Conservation (phyloP, 2,888 invertebrate species). For the Perithous albicinctus region DNA sequence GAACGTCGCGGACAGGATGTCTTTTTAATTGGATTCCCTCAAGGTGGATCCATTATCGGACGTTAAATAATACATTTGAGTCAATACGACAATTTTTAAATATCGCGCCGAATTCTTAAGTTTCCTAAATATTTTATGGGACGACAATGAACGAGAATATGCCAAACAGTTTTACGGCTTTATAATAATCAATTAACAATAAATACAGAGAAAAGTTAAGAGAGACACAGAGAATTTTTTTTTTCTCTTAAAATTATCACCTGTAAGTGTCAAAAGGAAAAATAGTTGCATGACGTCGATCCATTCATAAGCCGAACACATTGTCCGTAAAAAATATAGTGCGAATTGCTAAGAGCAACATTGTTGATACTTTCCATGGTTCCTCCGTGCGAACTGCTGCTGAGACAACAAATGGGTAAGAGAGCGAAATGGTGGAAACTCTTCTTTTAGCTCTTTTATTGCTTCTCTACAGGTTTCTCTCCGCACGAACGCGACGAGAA, state of each 20-base stretch:
- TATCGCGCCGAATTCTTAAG: no score
- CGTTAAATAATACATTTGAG: not conserved
- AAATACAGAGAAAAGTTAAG: not conserved
- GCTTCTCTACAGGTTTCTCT: conserved; percentile 42
- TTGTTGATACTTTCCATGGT: conserved; percentile 9
- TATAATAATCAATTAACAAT: no score
- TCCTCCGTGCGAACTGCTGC: conserved; percentile 1
- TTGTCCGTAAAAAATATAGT: conserved; percentile 11
- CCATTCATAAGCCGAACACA: conserved; percentile 47
- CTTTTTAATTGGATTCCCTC: conserved; percentile 3
- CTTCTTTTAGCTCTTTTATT: conserved; percentile 24
- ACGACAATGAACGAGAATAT: no score
- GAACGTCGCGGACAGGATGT: not conserved
- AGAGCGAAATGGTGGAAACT: conserved; percentile 21
- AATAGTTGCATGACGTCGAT: conserved; percentile 16
- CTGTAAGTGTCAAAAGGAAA: not conserved
- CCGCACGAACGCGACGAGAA: conserved; percentile 38
- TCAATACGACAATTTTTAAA: no score
- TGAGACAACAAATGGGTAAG: conserved; percentile 34
- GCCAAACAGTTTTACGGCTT: no score
- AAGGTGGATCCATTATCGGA: not conserved
- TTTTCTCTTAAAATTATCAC: not conserved
- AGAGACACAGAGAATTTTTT: not conserved
- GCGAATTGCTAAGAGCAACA: conserved; percentile 10
- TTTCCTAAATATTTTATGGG: no score